phyloP scores from a whole-genome alignment of 2,797 vertebrate genomes.

The Siniperca scherzeri region DNA sequence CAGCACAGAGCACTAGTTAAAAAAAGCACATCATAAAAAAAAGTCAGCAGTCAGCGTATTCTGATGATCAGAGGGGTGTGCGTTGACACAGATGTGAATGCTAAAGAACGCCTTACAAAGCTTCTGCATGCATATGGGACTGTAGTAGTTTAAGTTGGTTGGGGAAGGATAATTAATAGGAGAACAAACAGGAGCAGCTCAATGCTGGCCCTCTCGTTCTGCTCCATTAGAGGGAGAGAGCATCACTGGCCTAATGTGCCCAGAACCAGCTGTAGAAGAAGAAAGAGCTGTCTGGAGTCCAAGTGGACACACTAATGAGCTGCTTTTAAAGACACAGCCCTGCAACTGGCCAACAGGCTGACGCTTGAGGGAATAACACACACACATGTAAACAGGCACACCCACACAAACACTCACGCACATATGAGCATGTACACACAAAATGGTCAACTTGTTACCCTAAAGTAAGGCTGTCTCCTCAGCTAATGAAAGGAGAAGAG shows the following conservation, averaged over 20 bases:
- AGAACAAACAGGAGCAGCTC: conserved; percentile 67
- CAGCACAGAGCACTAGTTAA: conserved; percentile 34
- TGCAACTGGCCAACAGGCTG: conserved; percentile 56
- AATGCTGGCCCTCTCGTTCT: conserved; percentile 62
- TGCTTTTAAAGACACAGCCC: conserved; percentile 73
- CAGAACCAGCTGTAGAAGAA: conserved; percentile 65
- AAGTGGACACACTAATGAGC: conserved; percentile 80
- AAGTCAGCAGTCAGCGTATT: conserved; percentile 49
- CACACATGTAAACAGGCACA: conserved; percentile 24
- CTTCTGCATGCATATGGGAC: conserved; percentile 19
- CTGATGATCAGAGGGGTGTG: conserved; percentile 33
- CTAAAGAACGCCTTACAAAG: conserved; percentile 49
- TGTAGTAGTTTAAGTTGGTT: conserved; percentile 50
- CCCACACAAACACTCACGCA: conserved; percentile 23
- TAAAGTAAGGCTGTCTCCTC: conserved; percentile 50
- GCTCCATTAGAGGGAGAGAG: conserved; percentile 77
- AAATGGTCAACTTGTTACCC: conserved; percentile 54
- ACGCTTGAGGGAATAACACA: conserved; percentile 50
- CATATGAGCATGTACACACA: conserved; percentile 18
- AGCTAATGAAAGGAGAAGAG: conserved; percentile 69
- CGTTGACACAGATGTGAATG: conserved; percentile 39
- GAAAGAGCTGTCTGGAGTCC: conserved; percentile 71
- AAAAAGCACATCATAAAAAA: conserved; percentile 34
- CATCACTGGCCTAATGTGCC: conserved; percentile 68
- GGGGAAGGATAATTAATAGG: conserved; percentile 74